A percentile compares a stretch with the other conserved stretches of the same genome.
These are phyloP conservation scores for Globodera rostochiensis DNA, from an alignment of 1,140 invertebrate genomes.

Conservation along the genomic window DNA sequence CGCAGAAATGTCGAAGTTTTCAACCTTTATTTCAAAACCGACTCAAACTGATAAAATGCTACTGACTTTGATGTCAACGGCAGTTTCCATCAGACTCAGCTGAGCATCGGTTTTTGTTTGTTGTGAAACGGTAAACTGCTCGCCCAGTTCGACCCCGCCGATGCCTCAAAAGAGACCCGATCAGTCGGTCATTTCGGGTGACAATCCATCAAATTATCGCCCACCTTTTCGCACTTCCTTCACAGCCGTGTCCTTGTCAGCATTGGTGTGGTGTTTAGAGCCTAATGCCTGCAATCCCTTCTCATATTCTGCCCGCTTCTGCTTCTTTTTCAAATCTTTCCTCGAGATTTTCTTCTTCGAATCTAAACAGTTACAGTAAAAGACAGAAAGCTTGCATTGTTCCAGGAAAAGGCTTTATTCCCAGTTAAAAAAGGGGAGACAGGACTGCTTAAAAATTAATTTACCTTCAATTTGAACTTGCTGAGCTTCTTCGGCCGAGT, in stretches of 20 bases:
- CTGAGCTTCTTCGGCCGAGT: neutral
- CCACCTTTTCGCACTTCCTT: slow-evolving; percentile 19
- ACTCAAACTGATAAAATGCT: neutral
- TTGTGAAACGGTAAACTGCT: slow-evolving; percentile 90
- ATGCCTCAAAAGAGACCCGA: slow-evolving; percentile 45
- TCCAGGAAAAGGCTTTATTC: neutral
- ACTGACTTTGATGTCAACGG: slow-evolving; percentile 87
- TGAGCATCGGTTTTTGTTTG: slow-evolving; percentile 84
- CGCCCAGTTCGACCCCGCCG: slow-evolving; percentile 78
- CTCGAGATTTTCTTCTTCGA: slow-evolving; percentile 76
- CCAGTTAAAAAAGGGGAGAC: neutral
- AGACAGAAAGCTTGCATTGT: neutral
- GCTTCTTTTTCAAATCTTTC: slow-evolving; percentile 90
- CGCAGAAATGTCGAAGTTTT: slow-evolving; percentile 96
- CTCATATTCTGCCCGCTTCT: slow-evolving; percentile 84
- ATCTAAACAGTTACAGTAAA: slow-evolving; percentile 25
- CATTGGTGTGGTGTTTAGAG: slow-evolving; percentile 41
- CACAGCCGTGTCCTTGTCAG: neutral
- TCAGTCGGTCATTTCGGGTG: neutral
- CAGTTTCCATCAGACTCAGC: slow-evolving; percentile 83
- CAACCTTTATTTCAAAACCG: slow-evolving; percentile 69
- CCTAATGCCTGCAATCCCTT: slow-evolving; percentile 82
- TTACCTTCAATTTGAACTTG: neutral
- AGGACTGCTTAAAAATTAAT: neutral
- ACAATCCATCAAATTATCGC: slow-evolving; percentile 9